These are phyloP conservation scores for Chironomus riparius DNA, from an alignment of 2,888 invertebrate genomes.

Conservation along the genomic window DNA sequence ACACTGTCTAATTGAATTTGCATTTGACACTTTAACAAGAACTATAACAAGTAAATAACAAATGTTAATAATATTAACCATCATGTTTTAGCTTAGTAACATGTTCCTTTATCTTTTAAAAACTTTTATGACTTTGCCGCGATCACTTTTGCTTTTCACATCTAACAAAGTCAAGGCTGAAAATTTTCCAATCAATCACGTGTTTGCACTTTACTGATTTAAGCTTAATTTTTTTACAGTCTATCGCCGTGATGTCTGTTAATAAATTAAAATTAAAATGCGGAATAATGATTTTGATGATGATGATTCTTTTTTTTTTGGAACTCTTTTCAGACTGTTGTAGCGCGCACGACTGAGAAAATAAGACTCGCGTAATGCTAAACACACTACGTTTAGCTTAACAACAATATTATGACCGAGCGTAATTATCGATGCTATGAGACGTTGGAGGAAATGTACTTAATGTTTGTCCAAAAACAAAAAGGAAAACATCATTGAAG, in stretches of 20 bases:
- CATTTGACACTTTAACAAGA: background rate
- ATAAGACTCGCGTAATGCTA: background rate
- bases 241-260: background rate
- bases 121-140: too few species aligned
- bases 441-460: background rate
- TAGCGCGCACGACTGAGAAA: background rate
- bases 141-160: too few species aligned
- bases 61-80: too few species aligned
- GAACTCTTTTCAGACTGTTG: background rate
- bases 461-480: background rate
- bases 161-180: background rate
- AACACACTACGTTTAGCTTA: background rate
- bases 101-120: too few species aligned
- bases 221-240: too few species aligned
- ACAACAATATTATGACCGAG: background rate
- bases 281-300: too few species aligned
- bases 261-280: background rate
- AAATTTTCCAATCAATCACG: background rate
- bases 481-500: too few species aligned
- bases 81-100: too few species aligned
- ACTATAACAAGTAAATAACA: too few species aligned
- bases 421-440: background rate
- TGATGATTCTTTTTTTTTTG: background rate
- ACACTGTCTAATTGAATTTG: constrained; percentile 32
- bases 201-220: background rate